Percentiles rank a stretch among this genome's conserved stretches.
Conservation (phyloP, 2,888 invertebrate genomes). For the Carabus problematicus region DNA sequence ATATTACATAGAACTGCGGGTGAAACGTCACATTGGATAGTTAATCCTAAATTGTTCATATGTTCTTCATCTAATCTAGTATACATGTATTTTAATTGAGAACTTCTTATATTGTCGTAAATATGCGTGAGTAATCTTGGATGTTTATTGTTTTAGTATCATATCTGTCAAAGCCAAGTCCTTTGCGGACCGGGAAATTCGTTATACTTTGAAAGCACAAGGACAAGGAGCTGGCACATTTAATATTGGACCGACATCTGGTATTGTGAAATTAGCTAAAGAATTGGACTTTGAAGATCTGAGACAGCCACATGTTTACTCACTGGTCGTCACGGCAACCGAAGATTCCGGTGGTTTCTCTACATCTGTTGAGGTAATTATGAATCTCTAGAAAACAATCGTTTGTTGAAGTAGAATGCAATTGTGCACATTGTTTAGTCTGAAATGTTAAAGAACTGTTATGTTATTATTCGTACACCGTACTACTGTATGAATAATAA, state of each 20-base stretch:
- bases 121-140: background rate
- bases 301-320: slow-evolving; percentile 92
- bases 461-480: no score
- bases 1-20: no score
- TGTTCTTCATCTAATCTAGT: no score
- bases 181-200: slow-evolving; percentile 94
- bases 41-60: no score
- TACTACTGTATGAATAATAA: no score
- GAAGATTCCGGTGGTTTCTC: slow-evolving; percentile 98
- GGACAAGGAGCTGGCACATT: slow-evolving; percentile 95
- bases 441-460: no score
- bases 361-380: slow-evolving; percentile 85
- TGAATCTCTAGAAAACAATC: slow-evolving; percentile 27
- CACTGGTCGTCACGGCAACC: slow-evolving; percentile 90
- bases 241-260: slow-evolving; percentile 92
- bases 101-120: background rate
- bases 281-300: slow-evolving; percentile 97
- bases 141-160: slow-evolving; percentile 71
- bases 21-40: no score
- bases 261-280: slow-evolving; percentile 94
- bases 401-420: no score
- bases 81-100: no score
- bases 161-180: slow-evolving; percentile 97
- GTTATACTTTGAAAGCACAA: slow-evolving; percentile 94
- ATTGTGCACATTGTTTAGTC: no score